These are phyloP conservation scores for Ceratosolen fusciceps DNA, from an alignment of 1,140 invertebrate genomes.

Conservation along the genomic window DNA sequence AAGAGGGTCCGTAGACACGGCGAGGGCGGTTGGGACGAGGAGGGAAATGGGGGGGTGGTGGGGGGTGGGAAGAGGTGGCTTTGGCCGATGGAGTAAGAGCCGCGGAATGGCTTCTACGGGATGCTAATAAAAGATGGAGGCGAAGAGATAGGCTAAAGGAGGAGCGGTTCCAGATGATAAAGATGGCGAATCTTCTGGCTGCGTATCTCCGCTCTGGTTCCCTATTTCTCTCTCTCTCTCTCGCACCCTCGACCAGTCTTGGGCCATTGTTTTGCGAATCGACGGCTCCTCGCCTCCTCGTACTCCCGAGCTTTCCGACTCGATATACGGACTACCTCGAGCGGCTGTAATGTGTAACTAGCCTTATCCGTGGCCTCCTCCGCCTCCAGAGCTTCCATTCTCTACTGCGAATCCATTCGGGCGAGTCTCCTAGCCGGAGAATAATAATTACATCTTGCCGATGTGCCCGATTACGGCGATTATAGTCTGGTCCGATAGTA, in stretches of 20 bases:
- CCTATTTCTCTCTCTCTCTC: constrained; percentile 3
- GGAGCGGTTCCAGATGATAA: constrained; percentile 17
- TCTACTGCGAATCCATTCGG: constrained; percentile 30
- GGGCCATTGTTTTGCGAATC: constrained; percentile 61
- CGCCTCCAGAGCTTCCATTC: no score
- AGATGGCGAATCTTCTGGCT: constrained; percentile 44
- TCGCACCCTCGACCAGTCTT: constrained; percentile 22
- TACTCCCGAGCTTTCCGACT: not conserved
- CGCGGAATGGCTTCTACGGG: constrained; percentile 66
- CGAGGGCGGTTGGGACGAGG: constrained; percentile 20
- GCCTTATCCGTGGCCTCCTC: constrained; percentile 18
- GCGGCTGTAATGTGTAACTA: constrained; percentile 32
- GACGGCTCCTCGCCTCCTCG: constrained; percentile 5
- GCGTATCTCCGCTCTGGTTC: no score
- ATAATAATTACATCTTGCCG: constrained; percentile 35
- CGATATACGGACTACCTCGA: constrained; percentile 24
- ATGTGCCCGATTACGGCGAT: constrained; percentile 22
- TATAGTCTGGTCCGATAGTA: constrained; percentile 15
- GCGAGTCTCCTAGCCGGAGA: constrained; percentile 9
- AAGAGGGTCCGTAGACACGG: no score
- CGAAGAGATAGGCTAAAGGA: constrained; percentile 59
- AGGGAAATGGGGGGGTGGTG: constrained; percentile 62
- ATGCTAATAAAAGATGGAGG: constrained; percentile 71
- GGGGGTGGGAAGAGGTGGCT: constrained; percentile 50
- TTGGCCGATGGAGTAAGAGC: constrained; percentile 64